Base-by-base conservation (phyloP, 2,113 vertebrate genomes). In the Leptobrachium leishanense region DNA sequence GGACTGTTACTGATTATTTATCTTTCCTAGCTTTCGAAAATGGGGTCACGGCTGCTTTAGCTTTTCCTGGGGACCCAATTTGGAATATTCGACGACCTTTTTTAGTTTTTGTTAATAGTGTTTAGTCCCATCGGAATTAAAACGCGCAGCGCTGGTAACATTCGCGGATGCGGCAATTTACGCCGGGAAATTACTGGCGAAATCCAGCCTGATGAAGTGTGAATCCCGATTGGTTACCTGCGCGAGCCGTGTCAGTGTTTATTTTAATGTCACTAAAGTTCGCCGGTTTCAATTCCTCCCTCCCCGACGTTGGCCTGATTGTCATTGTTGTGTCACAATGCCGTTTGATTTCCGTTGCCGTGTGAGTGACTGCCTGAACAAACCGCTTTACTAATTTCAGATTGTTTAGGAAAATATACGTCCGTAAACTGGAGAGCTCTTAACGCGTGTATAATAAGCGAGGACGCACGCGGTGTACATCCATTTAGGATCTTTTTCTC, bases 381-480 rank as follows among this genome's bases (percentile, higher is more conserved):
- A 87, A 91, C 79, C 79, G 82, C 72, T 82, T 55, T 62, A 81
- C 65, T 86, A 88, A 88, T 88, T 85, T 84, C 83, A 84, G 86
- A 88, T 87, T 82, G 84, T 83, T 90, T 82, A 79, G 55, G 55
- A 68, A 82, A 75, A 57, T 84, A 81, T 8, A 2, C 84, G 82
- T 85, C 88, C 84, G 88, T 80, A 86, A 82, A 73, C 82, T 83
- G 57, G 75, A 91, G 88, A 87, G 86, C 83, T 81, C 89, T 92
- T 88, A 85, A 89, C 84, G 89, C 87, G 81, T 83, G 85, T 86
- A 88, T 83, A 86, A 82, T 88, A 84, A 86, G 67, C 76, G 68
- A 86, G 86, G 86, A 84, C 85, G 88, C 0, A 0, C 31, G 78
- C 65, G 77, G 72, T 44, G 31, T 43, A 85, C 86, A 82, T 82